phyloP scores from a whole-genome alignment of 2,888 invertebrate genomes.

The Tenthredo notha region DNA sequence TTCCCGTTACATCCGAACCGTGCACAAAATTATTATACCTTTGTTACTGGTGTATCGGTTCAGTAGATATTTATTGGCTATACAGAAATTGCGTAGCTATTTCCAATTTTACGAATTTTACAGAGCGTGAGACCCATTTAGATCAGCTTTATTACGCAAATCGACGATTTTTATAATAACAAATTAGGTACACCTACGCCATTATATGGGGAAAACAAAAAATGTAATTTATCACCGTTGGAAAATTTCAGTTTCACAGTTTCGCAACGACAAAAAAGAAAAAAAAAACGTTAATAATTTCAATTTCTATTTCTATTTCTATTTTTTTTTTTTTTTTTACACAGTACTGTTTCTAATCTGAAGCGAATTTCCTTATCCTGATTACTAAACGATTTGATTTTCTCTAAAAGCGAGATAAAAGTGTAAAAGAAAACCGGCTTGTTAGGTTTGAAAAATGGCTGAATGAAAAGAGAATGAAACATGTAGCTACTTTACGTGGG shows the following conservation, averaged over 20 bases:
- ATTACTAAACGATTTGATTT: too few relatives aligned
- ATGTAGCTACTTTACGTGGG: background rate
- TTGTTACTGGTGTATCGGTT: background rate
- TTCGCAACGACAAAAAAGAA: too few relatives aligned
- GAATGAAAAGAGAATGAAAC: background rate
- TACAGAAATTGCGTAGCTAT: constrained; percentile 22
- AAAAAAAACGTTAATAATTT: too few relatives aligned
- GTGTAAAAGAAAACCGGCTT: background rate
- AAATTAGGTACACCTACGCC: background rate
- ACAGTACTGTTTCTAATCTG: too few relatives aligned
- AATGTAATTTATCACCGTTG: background rate
- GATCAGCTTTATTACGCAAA: background rate
- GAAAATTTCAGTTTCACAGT: too few relatives aligned
- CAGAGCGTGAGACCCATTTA: constrained; percentile 30
- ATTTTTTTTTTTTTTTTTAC: too few relatives aligned
- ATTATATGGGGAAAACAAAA: background rate
- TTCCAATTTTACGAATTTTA: constrained; percentile 38
- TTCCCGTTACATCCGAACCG: background rate
- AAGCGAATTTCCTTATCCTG: too few relatives aligned
- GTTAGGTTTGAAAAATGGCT: background rate
- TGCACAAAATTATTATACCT: constrained; percentile 16
- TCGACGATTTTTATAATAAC: constrained; percentile 7
- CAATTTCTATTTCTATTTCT: too few relatives aligned
- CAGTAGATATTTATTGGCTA: background rate
- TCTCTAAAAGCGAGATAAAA: background rate